Evolutionary conservation across 2,113 vertebrate species (phyloP).

Genomic region (Barnardius zonarius): DNA sequence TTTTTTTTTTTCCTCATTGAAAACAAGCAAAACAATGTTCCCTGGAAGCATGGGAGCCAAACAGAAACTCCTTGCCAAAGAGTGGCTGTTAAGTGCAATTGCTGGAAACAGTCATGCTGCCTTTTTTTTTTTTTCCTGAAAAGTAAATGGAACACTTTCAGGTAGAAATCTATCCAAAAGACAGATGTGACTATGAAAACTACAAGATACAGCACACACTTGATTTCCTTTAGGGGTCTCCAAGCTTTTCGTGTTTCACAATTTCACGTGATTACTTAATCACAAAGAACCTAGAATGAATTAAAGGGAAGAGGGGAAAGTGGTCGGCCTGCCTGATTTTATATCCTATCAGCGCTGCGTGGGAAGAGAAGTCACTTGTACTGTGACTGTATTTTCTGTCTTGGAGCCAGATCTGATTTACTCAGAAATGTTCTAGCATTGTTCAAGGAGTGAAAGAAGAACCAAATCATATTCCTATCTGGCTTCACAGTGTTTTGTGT

Average conservation of each 20-base stretch:
- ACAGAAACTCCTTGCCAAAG: conserved; percentile 3
- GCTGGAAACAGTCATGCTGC: background rate
- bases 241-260: background rate
- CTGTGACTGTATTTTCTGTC: background rate
- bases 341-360: background rate
- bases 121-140: background rate
- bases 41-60: conserved; percentile 9
- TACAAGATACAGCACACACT: background rate
- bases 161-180: background rate
- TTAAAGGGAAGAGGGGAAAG: background rate
- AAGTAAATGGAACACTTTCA: background rate
- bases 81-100: conserved; percentile 4
- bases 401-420: background rate
- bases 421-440: background rate
- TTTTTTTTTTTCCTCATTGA: background rate
- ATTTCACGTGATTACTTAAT: background rate
- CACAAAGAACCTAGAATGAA: background rate
- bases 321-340: background rate
- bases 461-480: background rate
- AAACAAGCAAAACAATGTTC: conserved; percentile 21
- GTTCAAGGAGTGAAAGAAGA: background rate
- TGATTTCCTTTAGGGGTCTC: background rate
- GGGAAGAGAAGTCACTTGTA: background rate
- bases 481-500: background rate
- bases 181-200: background rate